These are phyloP conservation scores for Cosmia pyralina DNA, from an alignment of 2,888 invertebrate genomes.

Conservation along the genomic window DNA sequence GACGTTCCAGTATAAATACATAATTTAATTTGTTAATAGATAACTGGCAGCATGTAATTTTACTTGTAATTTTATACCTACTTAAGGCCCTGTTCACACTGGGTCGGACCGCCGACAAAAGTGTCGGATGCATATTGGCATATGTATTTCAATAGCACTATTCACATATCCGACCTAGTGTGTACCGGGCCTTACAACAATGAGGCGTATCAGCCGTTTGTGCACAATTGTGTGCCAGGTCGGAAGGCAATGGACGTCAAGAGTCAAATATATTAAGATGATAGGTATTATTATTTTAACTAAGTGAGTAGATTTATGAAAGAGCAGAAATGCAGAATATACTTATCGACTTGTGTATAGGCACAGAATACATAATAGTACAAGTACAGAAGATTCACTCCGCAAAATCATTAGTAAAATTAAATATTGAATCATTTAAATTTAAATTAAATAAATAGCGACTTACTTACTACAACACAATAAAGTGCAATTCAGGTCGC, in stretches of 20 bases:
- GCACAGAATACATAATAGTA: no score
- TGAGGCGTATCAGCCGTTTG: slow-evolving; percentile 17
- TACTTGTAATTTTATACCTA: slow-evolving; percentile 41
- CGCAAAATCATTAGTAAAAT: no score
- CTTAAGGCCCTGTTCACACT: no score
- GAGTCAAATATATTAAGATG: slow-evolving; percentile 48
- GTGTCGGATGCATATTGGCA: no score
- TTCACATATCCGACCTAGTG: no score
- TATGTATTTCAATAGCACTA: no score
- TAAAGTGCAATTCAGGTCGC: no score
- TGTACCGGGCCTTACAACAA: background rate
- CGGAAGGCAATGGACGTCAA: slow-evolving; percentile 28
- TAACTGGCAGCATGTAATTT: slow-evolving; percentile 33
- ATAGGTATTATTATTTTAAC: slow-evolving; percentile 13
- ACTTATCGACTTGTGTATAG: background rate
- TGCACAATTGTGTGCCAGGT: slow-evolving; percentile 30
- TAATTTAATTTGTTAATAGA: slow-evolving; percentile 37
- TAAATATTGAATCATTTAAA: no score
- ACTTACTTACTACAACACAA: no score
- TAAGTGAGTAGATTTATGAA: slow-evolving; percentile 36
- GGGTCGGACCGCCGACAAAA: no score
- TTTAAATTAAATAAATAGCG: no score
- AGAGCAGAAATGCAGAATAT: background rate
- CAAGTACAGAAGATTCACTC: no score
- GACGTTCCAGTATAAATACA: slow-evolving; percentile 22